phyloP scores from a whole-genome alignment of 2,888 invertebrate genomes.

The Melanostoma mellinum region DNA sequence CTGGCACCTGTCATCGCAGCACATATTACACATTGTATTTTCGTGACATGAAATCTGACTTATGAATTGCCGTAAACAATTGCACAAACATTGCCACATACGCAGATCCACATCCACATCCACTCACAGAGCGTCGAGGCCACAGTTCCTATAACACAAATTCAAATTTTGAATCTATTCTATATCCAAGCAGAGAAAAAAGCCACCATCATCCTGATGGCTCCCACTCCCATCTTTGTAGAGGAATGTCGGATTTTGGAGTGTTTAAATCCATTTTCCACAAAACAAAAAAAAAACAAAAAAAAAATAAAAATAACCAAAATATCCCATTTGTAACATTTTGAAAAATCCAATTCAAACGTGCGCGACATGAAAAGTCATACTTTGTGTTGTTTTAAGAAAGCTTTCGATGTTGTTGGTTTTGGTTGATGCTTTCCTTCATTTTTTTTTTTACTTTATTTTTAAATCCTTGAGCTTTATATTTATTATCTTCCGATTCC shows the following conservation, averaged over 20 bases:
- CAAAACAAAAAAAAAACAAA: constrained; percentile 24
- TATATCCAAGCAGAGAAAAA: too few species aligned
- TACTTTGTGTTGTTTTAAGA: constrained; percentile 41
- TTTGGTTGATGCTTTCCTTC: constrained; percentile 13
- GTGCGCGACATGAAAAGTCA: constrained; percentile 52
- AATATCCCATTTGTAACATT: constrained; percentile 48
- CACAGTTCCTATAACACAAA: too few species aligned
- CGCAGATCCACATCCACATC: constrained; percentile 1
- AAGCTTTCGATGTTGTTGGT: constrained; percentile 50
- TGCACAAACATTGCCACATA: neutral
- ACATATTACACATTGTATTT: constrained; percentile 30
- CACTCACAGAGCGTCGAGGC: neutral
- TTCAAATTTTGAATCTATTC: too few species aligned
- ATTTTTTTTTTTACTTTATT: constrained; percentile 29
- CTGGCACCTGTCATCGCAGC: constrained; percentile 36
- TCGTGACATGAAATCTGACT: constrained; percentile 38
- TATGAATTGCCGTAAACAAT: constrained; percentile 40
- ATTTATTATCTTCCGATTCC: constrained; percentile 51
- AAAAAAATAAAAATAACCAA: constrained; percentile 19
- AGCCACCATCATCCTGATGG: neutral
- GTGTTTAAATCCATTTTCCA: constrained; percentile 43
- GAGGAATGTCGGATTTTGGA: constrained; percentile 27
- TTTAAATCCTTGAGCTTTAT: constrained; percentile 57
- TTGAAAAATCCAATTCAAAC: constrained; percentile 49
- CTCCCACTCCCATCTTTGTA: neutral